phyloP scores from a whole-genome alignment of 2,797 vertebrate genomes.

The Notolabrus celidotus region DNA sequence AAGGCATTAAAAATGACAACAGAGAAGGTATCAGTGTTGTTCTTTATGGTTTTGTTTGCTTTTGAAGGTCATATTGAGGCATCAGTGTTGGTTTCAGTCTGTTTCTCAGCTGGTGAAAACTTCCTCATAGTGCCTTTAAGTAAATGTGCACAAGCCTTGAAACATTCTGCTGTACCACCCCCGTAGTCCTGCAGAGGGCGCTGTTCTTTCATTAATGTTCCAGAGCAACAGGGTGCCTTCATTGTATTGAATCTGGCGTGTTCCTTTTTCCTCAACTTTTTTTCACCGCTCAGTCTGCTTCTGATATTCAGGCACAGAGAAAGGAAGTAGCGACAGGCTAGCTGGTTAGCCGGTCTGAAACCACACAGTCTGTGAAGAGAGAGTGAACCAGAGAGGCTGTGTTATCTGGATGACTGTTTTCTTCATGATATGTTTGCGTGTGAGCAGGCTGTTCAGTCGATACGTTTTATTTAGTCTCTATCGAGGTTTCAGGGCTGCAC shows the following conservation, averaged over 20 bases:
- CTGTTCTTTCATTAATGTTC: slow-evolving; percentile 16
- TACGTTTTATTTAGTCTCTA: slow-evolving; percentile 15
- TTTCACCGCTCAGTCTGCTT: slow-evolving; percentile 57
- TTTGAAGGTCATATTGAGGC: too few relatives aligned
- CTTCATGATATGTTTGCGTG: slow-evolving; percentile 14
- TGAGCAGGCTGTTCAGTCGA: slow-evolving; percentile 7
- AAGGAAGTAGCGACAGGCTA: slow-evolving; percentile 84
- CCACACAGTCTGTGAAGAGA: slow-evolving; percentile 22
- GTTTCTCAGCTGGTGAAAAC: too few relatives aligned
- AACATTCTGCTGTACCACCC: slow-evolving; percentile 6
- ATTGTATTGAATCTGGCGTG: slow-evolving; percentile 61
- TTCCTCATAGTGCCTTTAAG: too few relatives aligned
- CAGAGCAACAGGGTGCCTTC: slow-evolving; percentile 71
- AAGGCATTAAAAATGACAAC: too few relatives aligned
- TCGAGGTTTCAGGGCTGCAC: slow-evolving; percentile 38
- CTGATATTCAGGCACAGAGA: slow-evolving; percentile 71
- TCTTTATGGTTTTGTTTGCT: too few relatives aligned
- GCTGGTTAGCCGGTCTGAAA: slow-evolving; percentile 71
- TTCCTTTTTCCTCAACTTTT: slow-evolving; percentile 78
- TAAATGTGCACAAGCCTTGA: too few relatives aligned
- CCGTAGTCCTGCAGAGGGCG: slow-evolving; percentile 44
- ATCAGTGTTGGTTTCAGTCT: too few relatives aligned
- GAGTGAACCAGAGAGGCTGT: slow-evolving; percentile 6
- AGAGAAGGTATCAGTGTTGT: too few relatives aligned
- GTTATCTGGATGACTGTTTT: slow-evolving; percentile 3